phyloP scores from a whole-genome alignment of 2,797 vertebrate species.

The Rhodeus uyekii region DNA sequence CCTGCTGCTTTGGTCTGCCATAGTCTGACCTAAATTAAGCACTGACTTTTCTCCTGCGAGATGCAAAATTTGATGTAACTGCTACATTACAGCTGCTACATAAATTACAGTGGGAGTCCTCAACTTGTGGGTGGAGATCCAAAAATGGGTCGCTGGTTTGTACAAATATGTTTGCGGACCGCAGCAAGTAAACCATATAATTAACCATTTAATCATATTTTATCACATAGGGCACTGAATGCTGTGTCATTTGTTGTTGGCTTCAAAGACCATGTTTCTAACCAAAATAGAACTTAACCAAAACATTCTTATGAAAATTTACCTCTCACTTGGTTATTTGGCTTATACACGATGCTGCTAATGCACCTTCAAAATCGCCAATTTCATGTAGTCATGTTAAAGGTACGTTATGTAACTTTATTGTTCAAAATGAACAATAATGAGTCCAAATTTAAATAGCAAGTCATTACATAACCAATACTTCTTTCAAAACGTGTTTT shows the following conservation, averaged over 20 bases:
- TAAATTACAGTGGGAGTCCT: not conserved
- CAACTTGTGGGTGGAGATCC: not conserved
- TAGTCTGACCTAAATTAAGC: slow-evolving; percentile 24
- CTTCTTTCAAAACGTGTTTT: not conserved
- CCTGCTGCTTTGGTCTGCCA: not conserved
- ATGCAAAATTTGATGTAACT: not conserved
- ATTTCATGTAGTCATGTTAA: not conserved
- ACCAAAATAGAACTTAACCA: no score
- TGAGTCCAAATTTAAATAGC: no score
- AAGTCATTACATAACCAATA: not conserved
- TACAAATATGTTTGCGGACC: not conserved
- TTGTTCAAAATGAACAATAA: no score
- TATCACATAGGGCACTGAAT: not conserved
- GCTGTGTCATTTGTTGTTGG: not conserved
- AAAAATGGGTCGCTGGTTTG: not conserved
- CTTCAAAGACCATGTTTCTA: not conserved
- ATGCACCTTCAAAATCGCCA: not conserved
- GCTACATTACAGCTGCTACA: not conserved
- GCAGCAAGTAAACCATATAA: no score
- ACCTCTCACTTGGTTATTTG: not conserved
- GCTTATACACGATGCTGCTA: no score
- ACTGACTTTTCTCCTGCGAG: slow-evolving; percentile 10
- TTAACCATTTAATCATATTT: no score
- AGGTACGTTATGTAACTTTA: no score
- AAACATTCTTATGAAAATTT: not conserved